These are phyloP conservation scores for Tricholaema leucomelas DNA, from an alignment of 2,113 vertebrate genomes.

Conservation along the genomic window DNA sequence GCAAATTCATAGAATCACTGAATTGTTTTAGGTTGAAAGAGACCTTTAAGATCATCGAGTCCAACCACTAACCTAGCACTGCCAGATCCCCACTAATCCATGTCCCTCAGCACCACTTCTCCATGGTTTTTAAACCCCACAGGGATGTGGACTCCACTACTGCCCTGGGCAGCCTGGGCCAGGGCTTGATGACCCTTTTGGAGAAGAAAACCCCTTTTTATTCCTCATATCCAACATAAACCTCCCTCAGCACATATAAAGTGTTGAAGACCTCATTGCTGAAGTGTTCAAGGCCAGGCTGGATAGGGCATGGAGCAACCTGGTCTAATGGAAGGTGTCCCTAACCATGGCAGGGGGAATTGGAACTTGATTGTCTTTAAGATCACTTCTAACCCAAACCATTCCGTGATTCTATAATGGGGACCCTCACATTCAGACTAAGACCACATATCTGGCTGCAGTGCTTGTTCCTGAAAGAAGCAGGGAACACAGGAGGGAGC, in stretches of 20 bases:
- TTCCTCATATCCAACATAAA: not conserved
- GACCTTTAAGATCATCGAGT: not conserved
- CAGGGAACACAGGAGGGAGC: not conserved
- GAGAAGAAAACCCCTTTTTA: not conserved
- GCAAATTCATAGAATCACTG: not conserved
- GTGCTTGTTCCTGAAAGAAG: not conserved
- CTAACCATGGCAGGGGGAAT: not conserved
- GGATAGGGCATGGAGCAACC: not conserved
- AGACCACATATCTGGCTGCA: rapidly evolving
- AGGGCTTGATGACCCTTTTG: not conserved
- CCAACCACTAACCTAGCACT: not conserved
- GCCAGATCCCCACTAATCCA: not conserved
- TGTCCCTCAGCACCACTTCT: not conserved
- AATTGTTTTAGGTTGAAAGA: not conserved
- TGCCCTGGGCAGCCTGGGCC: not conserved
- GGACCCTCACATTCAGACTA: rapidly evolving
- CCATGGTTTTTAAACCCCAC: too few species aligned
- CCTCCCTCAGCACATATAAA: not conserved
- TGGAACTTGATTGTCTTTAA: not conserved
- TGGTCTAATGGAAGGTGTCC: not conserved
- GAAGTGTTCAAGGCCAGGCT: not conserved
- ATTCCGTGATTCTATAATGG: not conserved
- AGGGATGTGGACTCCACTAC: not conserved
- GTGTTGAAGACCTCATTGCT: not conserved
- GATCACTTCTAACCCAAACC: not conserved